These are phyloP conservation scores for Leucophenga varia DNA, from an alignment of 1,140 invertebrate species.

Conservation along the genomic window DNA sequence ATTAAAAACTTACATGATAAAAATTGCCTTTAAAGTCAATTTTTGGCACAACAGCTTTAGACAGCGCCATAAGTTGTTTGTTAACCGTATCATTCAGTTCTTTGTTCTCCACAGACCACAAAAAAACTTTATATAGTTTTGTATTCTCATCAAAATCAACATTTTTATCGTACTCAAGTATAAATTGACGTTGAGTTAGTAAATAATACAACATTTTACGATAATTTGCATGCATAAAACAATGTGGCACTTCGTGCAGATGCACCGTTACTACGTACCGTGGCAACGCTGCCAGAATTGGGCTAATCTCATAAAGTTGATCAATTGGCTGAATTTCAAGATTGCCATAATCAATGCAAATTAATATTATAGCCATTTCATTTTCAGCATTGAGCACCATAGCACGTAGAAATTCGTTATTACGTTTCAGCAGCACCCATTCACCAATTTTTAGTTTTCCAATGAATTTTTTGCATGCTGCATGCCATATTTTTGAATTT, in stretches of 20 bases:
- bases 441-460: conserved; percentile 9
- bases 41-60: conserved; percentile 3
- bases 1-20: conserved; percentile 6
- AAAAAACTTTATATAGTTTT: conserved; percentile 7
- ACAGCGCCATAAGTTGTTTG: conserved; percentile 12
- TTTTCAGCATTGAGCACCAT: conserved; percentile 11
- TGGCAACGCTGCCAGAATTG: conserved; percentile 1
- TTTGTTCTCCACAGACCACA: conserved; percentile 9
- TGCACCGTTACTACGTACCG: conserved; percentile 12
- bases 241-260: conserved; percentile 17
- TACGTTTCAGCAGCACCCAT: conserved; percentile 12
- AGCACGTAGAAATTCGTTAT: conserved; percentile 14
- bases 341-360: conserved; percentile 23
- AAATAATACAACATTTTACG: conserved; percentile 16
- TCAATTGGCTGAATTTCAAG: conserved; percentile 9
- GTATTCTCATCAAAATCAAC: background rate
- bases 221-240: conserved; percentile 14
- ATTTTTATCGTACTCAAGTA: conserved; percentile 6
- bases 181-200: conserved; percentile 10
- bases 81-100: conserved; percentile 19
- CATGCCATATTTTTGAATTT: conserved; percentile 15
- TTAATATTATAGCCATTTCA: conserved; percentile 9
- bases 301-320: conserved; percentile 13
- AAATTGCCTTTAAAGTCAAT: conserved; percentile 4
- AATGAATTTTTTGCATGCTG: too few relatives aligned